These are phyloP conservation scores for Trichogramma dendrolimi DNA, from an alignment of 2,888 invertebrate genomes.

Conservation along the genomic window DNA sequence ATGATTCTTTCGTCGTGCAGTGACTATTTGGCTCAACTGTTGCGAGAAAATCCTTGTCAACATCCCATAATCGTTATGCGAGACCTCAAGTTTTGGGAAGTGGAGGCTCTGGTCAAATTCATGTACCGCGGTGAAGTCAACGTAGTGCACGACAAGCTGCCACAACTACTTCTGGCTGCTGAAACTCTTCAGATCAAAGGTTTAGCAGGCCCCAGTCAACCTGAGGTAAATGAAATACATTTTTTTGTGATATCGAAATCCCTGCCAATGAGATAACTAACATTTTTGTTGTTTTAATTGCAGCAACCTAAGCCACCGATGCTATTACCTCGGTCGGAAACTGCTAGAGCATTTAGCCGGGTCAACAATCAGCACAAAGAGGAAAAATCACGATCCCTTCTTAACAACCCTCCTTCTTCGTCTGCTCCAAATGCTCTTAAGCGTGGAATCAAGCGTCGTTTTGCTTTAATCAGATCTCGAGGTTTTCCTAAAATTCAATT, in stretches of 20 bases:
- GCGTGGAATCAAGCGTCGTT: background rate
- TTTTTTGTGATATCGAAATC: too few species aligned
- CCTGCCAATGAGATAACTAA: too few species aligned
- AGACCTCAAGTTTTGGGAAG: constrained; percentile 78
- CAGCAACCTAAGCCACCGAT: too few species aligned
- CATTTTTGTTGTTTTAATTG: too few species aligned
- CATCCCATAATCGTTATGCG: constrained; percentile 81
- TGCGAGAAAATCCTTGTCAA: constrained; percentile 79
- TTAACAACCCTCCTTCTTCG: too few species aligned
- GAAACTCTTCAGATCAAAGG: constrained; percentile 80
- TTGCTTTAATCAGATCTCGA: background rate
- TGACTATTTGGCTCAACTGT: constrained; percentile 74
- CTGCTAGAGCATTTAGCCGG: too few species aligned
- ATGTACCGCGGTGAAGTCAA: constrained; percentile 90
- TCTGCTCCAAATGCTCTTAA: background rate
- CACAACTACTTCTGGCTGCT: constrained; percentile 76
- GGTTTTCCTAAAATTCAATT: constrained; percentile 4
- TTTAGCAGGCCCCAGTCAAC: constrained; percentile 49
- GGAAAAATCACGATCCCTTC: too few species aligned
- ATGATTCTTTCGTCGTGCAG: constrained; percentile 81
- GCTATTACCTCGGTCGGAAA: too few species aligned
- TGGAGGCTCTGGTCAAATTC: constrained; percentile 81
- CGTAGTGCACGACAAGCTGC: constrained; percentile 78
- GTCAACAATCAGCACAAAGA: background rate
- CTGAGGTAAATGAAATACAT: constrained; percentile 36